These are phyloP conservation scores for Yasuhikotakia modesta DNA, from an alignment of 2,797 vertebrate genomes.

Conservation along the genomic window DNA sequence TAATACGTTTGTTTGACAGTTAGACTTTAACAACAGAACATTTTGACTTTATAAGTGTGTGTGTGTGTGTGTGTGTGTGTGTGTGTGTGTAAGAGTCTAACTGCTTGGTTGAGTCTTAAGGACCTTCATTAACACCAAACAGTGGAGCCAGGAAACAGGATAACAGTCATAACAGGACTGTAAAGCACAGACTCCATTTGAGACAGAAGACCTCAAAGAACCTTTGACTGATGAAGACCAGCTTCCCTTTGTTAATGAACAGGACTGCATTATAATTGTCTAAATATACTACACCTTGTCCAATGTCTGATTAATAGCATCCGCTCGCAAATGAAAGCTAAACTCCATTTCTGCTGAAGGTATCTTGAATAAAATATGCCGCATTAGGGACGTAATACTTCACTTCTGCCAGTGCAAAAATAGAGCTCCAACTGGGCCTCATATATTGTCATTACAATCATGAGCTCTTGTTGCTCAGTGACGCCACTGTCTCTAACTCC, in stretches of 20 bases:
- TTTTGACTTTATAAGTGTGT: too few relatives aligned
- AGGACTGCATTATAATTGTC: constrained; percentile 53
- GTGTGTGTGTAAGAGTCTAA: constrained; percentile 6
- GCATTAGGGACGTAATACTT: constrained; percentile 65
- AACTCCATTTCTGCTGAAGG: constrained; percentile 42
- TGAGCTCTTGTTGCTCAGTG: constrained; percentile 43
- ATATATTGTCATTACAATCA: constrained; percentile 61
- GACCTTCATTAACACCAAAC: constrained; percentile 29
- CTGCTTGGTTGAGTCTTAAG: constrained; percentile 24
- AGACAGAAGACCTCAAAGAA: constrained; percentile 6
- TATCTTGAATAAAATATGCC: constrained; percentile 63
- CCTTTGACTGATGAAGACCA: constrained; percentile 45
- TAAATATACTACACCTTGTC: constrained; percentile 53
- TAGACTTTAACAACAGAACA: background rate
- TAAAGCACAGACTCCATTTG: background rate
- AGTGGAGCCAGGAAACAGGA: constrained; percentile 12
- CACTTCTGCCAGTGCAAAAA: constrained; percentile 61
- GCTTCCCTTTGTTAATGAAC: constrained; percentile 48
- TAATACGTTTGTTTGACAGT: too few relatives aligned
- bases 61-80: too few relatives aligned
- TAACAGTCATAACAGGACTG: constrained; percentile 7
- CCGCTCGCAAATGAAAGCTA: constrained; percentile 47
- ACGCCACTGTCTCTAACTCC: constrained; percentile 45
- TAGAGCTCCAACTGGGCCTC: constrained; percentile 62
- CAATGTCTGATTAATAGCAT: constrained; percentile 52